Base-by-base conservation (phyloP, 2,888 invertebrate genomes). In the Crocallis elinguaria region DNA sequence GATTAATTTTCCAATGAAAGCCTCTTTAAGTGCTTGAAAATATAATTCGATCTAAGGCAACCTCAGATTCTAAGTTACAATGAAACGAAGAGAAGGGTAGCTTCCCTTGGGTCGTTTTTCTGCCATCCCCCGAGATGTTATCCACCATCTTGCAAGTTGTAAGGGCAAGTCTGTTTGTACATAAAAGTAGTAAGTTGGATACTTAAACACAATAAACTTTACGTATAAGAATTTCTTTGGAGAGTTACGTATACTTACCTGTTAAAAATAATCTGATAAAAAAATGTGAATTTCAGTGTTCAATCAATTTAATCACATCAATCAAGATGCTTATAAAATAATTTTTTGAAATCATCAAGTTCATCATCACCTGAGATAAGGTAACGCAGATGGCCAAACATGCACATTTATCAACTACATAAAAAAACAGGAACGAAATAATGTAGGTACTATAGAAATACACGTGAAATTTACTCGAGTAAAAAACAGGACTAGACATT, bases 51-150 rank as follows among this genome's bases (percentile, higher is more conserved):
- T 43, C 14, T 37, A 27, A 33, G 7, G 25, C 14, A 30, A 36
- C 50, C 19, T n/a, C n/a, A n/a, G 13, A 48, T 35, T 48, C 46
- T 53, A 48, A 42, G 27, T 53, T 37, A 56, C 50, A 48, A 35
- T 48, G 41, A 43, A 56, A 35, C 33, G 38, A 48, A 45, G 45
- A 41, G 42, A 55, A 50, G 56, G 48, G 48, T 46, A 48, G 19
- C 30, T 9, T 51, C 51, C 56, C 48, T 39, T 29, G 48, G 39
- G 50, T 51, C 50, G 48, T 56, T 56, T 50, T 51, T 51, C 42
- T 21, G 32, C 45, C 13, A 42, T 51, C 56, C 53, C 53, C 16
- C 12, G 48, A 32, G 50, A 43, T 43, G 48, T 33, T 44, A 51
- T 48, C 50, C 50, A 42, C 50, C 37, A 50, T 45, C 50, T 32